These are phyloP conservation scores for Ornithoptera priamus DNA, from an alignment of 2,888 invertebrate genomes.

Conservation along the genomic window DNA sequence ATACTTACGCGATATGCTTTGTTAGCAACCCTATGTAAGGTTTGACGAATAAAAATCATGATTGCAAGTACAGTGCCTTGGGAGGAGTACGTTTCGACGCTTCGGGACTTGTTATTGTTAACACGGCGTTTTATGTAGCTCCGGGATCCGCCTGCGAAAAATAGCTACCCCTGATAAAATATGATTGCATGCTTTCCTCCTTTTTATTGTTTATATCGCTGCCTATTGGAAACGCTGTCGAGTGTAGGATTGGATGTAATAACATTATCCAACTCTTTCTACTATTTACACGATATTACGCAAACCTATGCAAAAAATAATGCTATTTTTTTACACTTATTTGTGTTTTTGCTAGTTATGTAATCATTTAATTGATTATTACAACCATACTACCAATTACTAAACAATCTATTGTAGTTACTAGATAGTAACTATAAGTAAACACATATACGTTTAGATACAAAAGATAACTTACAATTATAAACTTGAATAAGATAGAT, in stretches of 20 bases:
- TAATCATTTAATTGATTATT: no score
- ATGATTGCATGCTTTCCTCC: conserved; percentile 65
- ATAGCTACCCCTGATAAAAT: conserved; percentile 69
- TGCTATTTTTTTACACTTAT: no score
- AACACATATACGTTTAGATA: no score
- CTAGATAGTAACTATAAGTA: no score
- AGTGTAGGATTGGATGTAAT: conserved; percentile 11
- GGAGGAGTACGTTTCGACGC: conserved; percentile 23
- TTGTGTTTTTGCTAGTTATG: no score
- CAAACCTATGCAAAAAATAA: not conserved
- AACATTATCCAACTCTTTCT: conserved; percentile 5
- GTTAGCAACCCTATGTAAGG: conserved; percentile 12
- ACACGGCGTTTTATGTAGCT: conserved; percentile 59
- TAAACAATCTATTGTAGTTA: no score
- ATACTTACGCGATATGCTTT: not conserved
- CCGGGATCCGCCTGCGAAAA: conserved; percentile 51
- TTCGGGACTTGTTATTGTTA: conserved; percentile 51
- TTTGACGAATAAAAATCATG: conserved; percentile 29
- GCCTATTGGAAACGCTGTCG: conserved; percentile 23
- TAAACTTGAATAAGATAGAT: no score
- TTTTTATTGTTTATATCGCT: conserved; percentile 58
- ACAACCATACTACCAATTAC: no score
- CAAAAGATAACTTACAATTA: no score
- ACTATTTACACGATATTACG: not conserved
- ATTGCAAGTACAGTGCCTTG: conserved; percentile 26